Conservation (phyloP, 2,888 invertebrate species). For the Dynastes tityus region DNA sequence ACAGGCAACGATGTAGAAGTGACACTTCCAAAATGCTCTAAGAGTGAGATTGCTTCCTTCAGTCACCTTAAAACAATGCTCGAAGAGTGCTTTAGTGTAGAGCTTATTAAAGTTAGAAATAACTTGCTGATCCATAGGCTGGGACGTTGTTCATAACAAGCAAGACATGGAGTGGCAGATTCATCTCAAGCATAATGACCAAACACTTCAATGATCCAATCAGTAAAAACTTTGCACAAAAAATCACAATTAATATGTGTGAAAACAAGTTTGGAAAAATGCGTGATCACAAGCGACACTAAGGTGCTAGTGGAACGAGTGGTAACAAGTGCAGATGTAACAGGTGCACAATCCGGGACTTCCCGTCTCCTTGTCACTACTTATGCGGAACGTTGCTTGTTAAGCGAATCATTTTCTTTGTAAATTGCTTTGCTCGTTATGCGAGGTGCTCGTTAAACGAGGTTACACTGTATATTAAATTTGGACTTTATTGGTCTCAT, state of each 20-base stretch:
- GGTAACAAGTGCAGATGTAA: neutral
- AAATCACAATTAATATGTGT: neutral
- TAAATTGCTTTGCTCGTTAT: neutral
- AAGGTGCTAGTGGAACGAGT: neutral
- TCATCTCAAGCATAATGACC: no score
- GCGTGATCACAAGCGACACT: no score
- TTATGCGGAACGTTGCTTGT: no score
- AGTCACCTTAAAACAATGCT: conserved; percentile 55
- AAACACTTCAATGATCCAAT: no score
- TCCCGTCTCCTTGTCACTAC: neutral
- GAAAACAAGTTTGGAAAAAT: no score
- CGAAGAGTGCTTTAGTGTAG: conserved; percentile 53
- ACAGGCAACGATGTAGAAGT: conserved; percentile 57
- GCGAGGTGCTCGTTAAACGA: conserved; percentile 16
- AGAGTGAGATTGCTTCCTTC: conserved; percentile 56
- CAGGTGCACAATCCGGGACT: neutral
- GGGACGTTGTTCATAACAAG: conserved; percentile 60
- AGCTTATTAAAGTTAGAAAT: conserved; percentile 59
- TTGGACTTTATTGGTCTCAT: no score
- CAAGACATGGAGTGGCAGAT: conserved; percentile 26
- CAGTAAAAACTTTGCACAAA: no score
- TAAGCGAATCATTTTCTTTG: neutral
- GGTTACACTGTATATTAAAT: neutral
- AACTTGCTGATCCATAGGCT: conserved; percentile 60
- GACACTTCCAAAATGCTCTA: conserved; percentile 58